These are phyloP conservation scores for Eptatretus atami DNA, from an alignment of 2,797 vertebrate genomes.

Conservation along the genomic window DNA sequence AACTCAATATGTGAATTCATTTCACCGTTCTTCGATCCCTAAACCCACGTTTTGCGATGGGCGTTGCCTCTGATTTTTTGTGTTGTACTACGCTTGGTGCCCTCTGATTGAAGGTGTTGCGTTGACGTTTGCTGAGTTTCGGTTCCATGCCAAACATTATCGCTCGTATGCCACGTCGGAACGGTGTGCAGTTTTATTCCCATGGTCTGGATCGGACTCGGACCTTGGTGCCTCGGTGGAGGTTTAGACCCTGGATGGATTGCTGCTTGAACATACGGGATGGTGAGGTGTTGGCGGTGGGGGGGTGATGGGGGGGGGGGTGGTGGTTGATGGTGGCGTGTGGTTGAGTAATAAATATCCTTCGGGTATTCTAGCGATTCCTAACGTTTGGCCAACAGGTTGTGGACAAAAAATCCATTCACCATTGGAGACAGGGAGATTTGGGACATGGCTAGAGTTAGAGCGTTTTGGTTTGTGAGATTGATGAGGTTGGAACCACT, in stretches of 20 bases:
- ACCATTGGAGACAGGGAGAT: conserved; percentile 35
- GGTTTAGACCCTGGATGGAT: conserved; percentile 84
- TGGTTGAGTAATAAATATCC: background rate
- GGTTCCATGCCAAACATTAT: background rate
- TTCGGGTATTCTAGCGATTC: conserved; percentile 1
- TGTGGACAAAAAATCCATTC: conserved; percentile 55
- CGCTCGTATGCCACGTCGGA: conserved; percentile 21
- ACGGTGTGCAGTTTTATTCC: conserved; percentile 41
- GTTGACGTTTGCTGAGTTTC: too few relatives aligned
- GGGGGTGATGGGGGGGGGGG: too few relatives aligned
- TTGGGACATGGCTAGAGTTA: conserved; percentile 20
- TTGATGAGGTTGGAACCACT: conserved; percentile 23
- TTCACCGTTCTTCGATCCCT: too few relatives aligned
- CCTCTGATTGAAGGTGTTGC: too few relatives aligned
- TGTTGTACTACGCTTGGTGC: background rate
- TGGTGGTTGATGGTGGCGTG: too few relatives aligned
- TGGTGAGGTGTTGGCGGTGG: conserved; percentile 20
- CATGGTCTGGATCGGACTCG: conserved; percentile 76
- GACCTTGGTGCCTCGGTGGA: conserved; percentile 53
- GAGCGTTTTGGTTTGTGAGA: conserved; percentile 27
- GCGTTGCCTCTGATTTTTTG: too few relatives aligned
- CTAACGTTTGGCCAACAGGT: conserved; percentile 13
- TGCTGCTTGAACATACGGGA: conserved; percentile 49
- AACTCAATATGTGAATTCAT: too few relatives aligned
- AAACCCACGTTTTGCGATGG: too few relatives aligned